Conservation (phyloP, 2,113 vertebrate species). For the Hepsetus odoe region DNA sequence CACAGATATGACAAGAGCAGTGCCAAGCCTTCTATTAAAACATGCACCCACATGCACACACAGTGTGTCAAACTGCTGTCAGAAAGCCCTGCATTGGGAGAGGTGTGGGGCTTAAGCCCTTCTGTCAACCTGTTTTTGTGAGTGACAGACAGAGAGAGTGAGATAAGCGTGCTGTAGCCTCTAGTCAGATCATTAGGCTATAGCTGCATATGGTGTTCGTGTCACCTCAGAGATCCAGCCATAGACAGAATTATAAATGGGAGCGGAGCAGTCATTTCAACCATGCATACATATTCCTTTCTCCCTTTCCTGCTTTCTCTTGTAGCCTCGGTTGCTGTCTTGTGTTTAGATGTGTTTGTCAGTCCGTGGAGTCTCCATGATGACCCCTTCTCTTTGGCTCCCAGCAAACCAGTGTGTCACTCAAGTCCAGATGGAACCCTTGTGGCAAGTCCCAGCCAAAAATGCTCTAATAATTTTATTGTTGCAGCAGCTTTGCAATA, state of each 20-base stretch:
- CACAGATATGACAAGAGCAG: constrained; percentile 54
- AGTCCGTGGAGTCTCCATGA: constrained; percentile 34
- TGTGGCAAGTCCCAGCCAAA: constrained; percentile 32
- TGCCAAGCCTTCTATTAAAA: constrained; percentile 58
- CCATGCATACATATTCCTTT: constrained; percentile 24
- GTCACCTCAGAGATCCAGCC: constrained; percentile 20
- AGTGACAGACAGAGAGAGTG: constrained; percentile 37
- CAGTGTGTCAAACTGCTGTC: constrained; percentile 54
- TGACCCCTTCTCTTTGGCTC: constrained; percentile 35
- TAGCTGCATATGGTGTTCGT: constrained; percentile 33
- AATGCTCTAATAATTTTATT: constrained; percentile 44
- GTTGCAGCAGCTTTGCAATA: constrained; percentile 56
- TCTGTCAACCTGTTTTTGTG: constrained; percentile 62
- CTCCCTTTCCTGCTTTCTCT: background rate
- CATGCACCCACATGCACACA: constrained; percentile 23
- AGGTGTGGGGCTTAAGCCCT: constrained; percentile 60
- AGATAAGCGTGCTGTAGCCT: constrained; percentile 25
- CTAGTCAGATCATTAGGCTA: constrained; percentile 50
- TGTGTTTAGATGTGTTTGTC: background rate
- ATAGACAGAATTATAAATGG: constrained; percentile 28
- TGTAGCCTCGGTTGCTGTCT: background rate
- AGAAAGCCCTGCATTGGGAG: constrained; percentile 57
- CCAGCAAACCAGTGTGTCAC: constrained; percentile 34
- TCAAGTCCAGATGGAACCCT: constrained; percentile 14
- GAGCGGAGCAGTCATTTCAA: constrained; percentile 31